These are phyloP conservation scores for Tigriopus californicus DNA, from an alignment of 2,888 invertebrate species.

Conservation along the genomic window DNA sequence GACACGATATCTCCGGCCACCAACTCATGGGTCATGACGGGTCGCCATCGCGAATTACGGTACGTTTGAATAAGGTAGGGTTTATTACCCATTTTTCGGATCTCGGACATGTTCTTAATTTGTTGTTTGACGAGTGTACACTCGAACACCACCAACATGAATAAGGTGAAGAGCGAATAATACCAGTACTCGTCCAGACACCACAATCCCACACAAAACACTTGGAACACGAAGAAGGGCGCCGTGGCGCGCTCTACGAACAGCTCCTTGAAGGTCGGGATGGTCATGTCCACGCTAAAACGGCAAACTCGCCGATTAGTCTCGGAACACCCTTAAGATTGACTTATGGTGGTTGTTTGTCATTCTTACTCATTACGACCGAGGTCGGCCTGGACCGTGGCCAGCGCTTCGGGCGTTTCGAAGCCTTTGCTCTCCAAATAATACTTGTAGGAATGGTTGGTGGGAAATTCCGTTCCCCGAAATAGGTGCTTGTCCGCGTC, in stretches of 20 bases:
- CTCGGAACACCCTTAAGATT: not conserved
- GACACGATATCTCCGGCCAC: slow-evolving; percentile 94
- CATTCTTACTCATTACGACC: slow-evolving; percentile 72
- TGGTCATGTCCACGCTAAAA: slow-evolving; percentile 49
- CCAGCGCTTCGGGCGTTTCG: slow-evolving; percentile 57
- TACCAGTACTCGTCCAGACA: slow-evolving; percentile 70
- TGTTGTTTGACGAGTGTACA: slow-evolving; percentile 97
- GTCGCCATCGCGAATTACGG: slow-evolving; percentile 73
- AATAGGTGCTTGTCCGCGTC: slow-evolving; percentile 62
- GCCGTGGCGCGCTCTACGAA: slow-evolving; percentile 96
- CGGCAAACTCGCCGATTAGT: slow-evolving; percentile 2
- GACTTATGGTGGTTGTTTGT: no score
- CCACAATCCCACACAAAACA: slow-evolving; percentile 96
- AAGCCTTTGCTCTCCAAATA: slow-evolving; percentile 74
- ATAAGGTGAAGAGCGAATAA: slow-evolving; percentile 84
- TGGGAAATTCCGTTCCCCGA: slow-evolving; percentile 63
- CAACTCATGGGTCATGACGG: slow-evolving; percentile 62
- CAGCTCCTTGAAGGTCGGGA: slow-evolving; percentile 88
- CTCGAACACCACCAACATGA: slow-evolving; percentile 90
- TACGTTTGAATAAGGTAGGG: slow-evolving; percentile 56
- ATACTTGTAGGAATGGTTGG: slow-evolving; percentile 44
- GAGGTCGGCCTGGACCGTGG: slow-evolving; percentile 55
- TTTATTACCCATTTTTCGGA: slow-evolving; percentile 96
- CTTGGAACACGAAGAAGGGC: slow-evolving; percentile 99
- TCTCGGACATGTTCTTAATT: slow-evolving; percentile 91